Evolutionary conservation across 2,888 invertebrate species (phyloP).

Genomic region (Melanostoma mellinum): DNA sequence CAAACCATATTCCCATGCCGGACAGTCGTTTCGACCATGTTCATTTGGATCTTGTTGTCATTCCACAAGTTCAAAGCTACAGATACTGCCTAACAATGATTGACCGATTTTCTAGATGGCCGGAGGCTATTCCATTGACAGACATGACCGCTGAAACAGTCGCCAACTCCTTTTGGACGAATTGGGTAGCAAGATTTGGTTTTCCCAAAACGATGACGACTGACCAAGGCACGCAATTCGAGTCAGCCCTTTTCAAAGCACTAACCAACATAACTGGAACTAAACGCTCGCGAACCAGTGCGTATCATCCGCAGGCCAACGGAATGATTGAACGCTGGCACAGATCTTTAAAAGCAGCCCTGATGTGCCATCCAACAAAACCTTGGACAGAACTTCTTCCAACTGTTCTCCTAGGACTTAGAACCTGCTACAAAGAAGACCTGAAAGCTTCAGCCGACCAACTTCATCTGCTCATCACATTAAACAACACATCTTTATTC

Average conservation of each 20-base stretch:
- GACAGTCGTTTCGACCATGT: neutral
- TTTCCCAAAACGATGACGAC: conserved; percentile 55
- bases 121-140: conserved; percentile 42
- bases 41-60: neutral
- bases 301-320: conserved; percentile 74
- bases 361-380: conserved; percentile 61
- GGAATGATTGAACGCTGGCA: conserved; percentile 80
- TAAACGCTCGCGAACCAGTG: no score
- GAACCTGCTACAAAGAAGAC: conserved; percentile 75
- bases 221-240: conserved; percentile 21
- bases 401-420: conserved; percentile 77
- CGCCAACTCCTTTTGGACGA: conserved; percentile 28
- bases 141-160: conserved; percentile 53
- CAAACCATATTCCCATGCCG: no score
- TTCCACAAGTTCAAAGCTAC: neutral
- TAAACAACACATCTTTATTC: conserved; percentile 30
- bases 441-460: conserved; percentile 61
- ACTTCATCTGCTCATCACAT: conserved; percentile 53
- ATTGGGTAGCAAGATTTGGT: conserved; percentile 42
- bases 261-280: neutral
- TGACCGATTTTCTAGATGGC: conserved; percentile 37
- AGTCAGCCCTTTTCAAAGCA: conserved; percentile 44
- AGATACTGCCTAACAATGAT: conserved; percentile 19
- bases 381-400: conserved; percentile 76
- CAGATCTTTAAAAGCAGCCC: conserved; percentile 79